These are phyloP conservation scores for Montipora efflorescens DNA, from an alignment of 64 coral and sea anemone species.

Conservation along the genomic window DNA sequence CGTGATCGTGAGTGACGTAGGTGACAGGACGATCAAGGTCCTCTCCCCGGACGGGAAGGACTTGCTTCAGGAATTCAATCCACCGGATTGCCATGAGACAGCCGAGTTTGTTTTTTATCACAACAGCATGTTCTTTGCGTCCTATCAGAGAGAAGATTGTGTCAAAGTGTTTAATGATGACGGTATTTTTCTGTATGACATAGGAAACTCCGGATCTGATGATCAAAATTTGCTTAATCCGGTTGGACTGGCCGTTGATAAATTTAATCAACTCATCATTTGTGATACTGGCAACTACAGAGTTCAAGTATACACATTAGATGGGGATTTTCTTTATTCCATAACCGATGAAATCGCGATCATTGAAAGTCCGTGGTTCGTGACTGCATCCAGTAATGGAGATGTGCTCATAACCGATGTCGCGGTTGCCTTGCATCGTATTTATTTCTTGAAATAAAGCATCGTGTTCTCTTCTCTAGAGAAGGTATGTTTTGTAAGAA, in stretches of 20 bases:
- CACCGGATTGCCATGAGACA: background rate
- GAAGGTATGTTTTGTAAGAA: background rate
- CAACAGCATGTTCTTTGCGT: constrained; percentile 24
- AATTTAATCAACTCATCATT: constrained; percentile 25
- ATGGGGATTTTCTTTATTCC: constrained; percentile 30
- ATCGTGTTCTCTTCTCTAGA: background rate
- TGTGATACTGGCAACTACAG: constrained; percentile 31
- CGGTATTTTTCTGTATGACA: background rate
- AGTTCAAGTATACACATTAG: constrained; percentile 22
- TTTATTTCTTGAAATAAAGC: background rate
- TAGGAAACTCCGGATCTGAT: constrained; percentile 11
- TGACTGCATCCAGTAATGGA: background rate
- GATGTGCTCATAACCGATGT: constrained; percentile 1
- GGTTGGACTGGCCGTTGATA: constrained; percentile 25
- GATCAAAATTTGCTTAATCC: background rate
- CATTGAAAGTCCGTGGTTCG: background rate
- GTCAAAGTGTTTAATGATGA: constrained; percentile 32
- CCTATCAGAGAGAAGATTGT: constrained; percentile 17
- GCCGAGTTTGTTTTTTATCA: constrained; percentile 22
- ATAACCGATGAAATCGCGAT: background rate
- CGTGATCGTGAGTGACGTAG: constrained; percentile 24
- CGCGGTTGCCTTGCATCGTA: background rate
- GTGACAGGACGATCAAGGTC: constrained; percentile 5
- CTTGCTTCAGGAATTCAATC: constrained; percentile 6
- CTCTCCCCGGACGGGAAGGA: background rate